Conservation (phyloP, 2,888 invertebrate species). For the Mantis religiosa region DNA sequence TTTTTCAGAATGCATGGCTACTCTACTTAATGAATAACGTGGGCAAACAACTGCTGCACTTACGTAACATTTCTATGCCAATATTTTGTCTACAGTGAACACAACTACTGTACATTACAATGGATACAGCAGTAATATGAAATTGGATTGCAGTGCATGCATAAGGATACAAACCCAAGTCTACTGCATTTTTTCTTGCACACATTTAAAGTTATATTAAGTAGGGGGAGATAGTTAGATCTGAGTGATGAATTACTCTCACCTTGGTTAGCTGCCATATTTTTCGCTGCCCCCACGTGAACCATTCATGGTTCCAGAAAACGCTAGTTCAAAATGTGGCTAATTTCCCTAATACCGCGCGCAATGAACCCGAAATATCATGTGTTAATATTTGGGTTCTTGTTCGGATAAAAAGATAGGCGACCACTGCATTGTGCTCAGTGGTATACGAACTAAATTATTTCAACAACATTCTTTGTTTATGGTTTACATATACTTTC, state of each 20-base stretch:
- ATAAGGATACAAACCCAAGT: background rate
- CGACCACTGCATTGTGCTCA: conserved; percentile 39
- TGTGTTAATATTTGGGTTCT: background rate
- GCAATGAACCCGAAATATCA: conserved; percentile 13
- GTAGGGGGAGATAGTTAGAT: conserved; percentile 15
- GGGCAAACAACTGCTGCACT: too few species aligned
- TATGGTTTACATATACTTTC: background rate
- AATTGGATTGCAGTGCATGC: background rate
- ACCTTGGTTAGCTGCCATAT: conserved; percentile 22
- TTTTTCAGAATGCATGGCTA: too few species aligned
- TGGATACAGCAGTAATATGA: too few species aligned
- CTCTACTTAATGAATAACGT: too few species aligned
- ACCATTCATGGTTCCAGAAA: background rate
- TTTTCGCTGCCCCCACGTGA: conserved; percentile 14
- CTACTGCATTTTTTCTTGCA: background rate
- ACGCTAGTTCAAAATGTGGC: background rate
- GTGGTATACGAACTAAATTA: conserved; percentile 29
- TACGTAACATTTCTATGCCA: too few species aligned
- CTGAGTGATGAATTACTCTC: conserved; percentile 17
- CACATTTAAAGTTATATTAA: background rate
- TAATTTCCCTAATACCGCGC: conserved; percentile 18
- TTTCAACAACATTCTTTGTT: background rate
- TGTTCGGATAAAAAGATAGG: conserved; percentile 8
- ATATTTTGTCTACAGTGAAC: too few species aligned
- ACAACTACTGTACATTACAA: too few species aligned